phyloP scores from a whole-genome alignment of 1,140 invertebrate species.

The Lordiphosa stackelbergi region DNA sequence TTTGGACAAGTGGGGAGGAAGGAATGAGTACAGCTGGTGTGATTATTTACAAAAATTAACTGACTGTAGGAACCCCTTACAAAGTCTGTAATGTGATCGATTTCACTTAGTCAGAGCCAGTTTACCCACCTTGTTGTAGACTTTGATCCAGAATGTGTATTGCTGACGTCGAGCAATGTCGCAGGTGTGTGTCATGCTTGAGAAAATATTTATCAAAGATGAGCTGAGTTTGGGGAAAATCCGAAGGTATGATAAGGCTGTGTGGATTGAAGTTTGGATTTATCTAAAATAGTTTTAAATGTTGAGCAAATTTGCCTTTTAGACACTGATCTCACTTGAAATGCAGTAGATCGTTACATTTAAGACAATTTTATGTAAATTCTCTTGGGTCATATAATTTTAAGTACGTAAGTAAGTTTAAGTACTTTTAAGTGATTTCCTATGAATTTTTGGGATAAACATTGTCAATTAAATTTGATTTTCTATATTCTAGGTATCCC shows the following conservation, averaged over 20 bases:
- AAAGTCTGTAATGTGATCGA: no score
- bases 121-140: slow-evolving; percentile 17
- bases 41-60: no score
- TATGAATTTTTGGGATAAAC: not conserved
- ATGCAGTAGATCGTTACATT: slow-evolving; percentile 4
- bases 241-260: slow-evolving; percentile 9
- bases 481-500: no score
- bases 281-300: no score
- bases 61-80: no score
- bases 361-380: not conserved
- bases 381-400: slow-evolving; percentile 11
- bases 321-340: not conserved
- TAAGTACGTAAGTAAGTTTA: slow-evolving; percentile 2
- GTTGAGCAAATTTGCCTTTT: no score
- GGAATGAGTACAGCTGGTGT: no score
- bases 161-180: slow-evolving; percentile 31
- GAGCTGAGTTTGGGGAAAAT: slow-evolving; percentile 14
- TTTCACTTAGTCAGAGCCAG: slow-evolving; percentile 3
- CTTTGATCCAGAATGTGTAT: slow-evolving; percentile 27
- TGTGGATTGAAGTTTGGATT: no score
- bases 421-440: slow-evolving; percentile 1
- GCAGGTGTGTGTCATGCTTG: slow-evolving; percentile 27
- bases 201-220: slow-evolving; percentile 20
- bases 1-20: not conserved
- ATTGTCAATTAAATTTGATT: not conserved